A percentile compares a stretch with the other conserved stretches of the same genome.
phyloP scores from a whole-genome alignment of 2,797 vertebrate genomes.

The Lophius americanus region DNA sequence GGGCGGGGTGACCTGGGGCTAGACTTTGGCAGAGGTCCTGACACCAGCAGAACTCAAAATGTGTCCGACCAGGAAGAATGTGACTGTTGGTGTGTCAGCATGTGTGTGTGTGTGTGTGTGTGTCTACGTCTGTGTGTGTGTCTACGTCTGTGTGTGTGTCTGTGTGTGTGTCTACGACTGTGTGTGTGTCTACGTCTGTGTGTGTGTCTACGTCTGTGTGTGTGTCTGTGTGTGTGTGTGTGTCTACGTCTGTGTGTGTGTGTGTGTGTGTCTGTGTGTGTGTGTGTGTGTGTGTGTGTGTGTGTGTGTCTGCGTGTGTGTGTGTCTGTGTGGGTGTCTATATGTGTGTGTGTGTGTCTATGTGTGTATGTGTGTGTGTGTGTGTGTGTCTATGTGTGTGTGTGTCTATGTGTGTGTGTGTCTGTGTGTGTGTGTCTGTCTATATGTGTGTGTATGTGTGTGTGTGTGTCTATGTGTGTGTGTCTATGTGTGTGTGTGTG shows the following conservation, averaged over 20 bases:
- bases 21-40: conserved; percentile 60
- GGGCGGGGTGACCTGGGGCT: conserved; percentile 68
- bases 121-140: conserved; percentile 34
- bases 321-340: too few relatives aligned
- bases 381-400: conserved; percentile 29
- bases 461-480: neutral
- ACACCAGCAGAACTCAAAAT: conserved; percentile 45
- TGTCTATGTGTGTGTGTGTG: neutral
- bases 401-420: neutral
- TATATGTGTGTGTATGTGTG: neutral
- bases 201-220: neutral
- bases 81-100: conserved; percentile 14
- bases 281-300: too few relatives aligned
- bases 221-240: neutral
- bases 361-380: neutral
- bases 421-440: conserved; percentile 28
- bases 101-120: conserved; percentile 4
- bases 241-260: conserved; percentile 14
- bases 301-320: conserved; percentile 7
- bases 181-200: neutral
- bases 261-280: conserved; percentile 39
- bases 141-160: too few relatives aligned
- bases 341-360: too few relatives aligned
- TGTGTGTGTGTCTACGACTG: too few relatives aligned
- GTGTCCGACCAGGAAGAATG: conserved; percentile 46